Conservation (phyloP, 2,113 vertebrate species). For the Crotophaga sulcirostris region DNA sequence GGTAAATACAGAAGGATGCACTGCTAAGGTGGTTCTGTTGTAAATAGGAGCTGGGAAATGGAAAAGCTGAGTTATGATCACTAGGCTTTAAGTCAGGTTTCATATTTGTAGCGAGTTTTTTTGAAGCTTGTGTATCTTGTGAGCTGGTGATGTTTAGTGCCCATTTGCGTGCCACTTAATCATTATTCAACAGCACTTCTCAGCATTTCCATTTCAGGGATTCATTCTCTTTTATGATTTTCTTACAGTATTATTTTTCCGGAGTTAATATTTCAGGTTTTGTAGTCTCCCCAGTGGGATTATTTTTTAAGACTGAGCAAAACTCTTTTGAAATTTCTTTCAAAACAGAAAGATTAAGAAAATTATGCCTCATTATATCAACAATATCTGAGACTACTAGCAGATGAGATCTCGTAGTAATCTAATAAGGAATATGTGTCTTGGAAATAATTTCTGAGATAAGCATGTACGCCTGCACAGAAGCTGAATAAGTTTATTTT, state of each 20-base stretch:
- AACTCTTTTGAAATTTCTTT: background rate
- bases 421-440: background rate
- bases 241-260: background rate
- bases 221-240: background rate
- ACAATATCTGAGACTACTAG: background rate
- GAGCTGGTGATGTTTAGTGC: background rate
- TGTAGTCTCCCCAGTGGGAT: background rate
- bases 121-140: background rate
- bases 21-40: background rate
- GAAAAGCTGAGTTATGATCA: background rate
- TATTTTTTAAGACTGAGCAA: background rate
- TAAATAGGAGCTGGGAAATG: background rate
- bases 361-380: background rate
- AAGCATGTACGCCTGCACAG: background rate
- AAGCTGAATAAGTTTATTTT: background rate
- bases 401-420: background rate
- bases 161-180: rapidly evolving
- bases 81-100: background rate
- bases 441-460: background rate
- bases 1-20: background rate
- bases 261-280: background rate
- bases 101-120: rapidly evolving
- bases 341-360: background rate
- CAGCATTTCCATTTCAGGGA: background rate
- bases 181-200: background rate